Base-by-base conservation (phyloP, 2,113 vertebrate species). In the Triplophysa dalaica region DNA sequence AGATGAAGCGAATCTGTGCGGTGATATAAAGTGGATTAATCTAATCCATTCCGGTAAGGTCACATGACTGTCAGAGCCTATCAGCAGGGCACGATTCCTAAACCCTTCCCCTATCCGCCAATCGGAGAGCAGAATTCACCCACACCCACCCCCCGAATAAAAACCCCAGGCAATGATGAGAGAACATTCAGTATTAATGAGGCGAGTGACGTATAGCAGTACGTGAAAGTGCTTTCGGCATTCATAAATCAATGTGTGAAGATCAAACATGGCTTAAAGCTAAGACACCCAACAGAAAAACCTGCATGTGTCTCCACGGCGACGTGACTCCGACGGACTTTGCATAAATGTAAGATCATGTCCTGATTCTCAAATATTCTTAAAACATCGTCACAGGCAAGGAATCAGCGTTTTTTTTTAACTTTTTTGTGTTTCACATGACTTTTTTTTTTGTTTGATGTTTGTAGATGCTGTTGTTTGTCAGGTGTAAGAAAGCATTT, bases 331-430 rank as follows among this genome's bases (percentile, higher is more conserved):
- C 0, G 38, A 65, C 80, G 50, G n/a, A 50, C 91, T 93, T 96
- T 95, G 94, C 94, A 94, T 94, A 94, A 95, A 94, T 94, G 91
- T 93, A 90, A 93, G 90, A 91, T 94, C 91, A 93, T 93, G 91
- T 95, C 93, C 92, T 88, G 90, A 91, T 94, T 93, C 92, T 89
- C 90, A 91, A 80, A 85, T 84, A 86, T 83, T 68, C 86, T 90
- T 93, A 90, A 94, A 93, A 94, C 89, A 88, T 86, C 90, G 92
- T 22, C 88, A 93, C 88, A 93, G 93, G 93, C 93, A 93, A 93
- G 92, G 93, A 90, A 92, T 92, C 86, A 87, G 86, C 90, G 90
- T 83, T 68, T 73, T 66, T 72, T n/a, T 62, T 81, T 2, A 68
- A 75, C 79, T 74, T 76, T 52, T 69, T 78, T 81, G 63, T 74